Base-by-base conservation (phyloP, 2,888 invertebrate genomes). In the Lobophora halterata region DNA sequence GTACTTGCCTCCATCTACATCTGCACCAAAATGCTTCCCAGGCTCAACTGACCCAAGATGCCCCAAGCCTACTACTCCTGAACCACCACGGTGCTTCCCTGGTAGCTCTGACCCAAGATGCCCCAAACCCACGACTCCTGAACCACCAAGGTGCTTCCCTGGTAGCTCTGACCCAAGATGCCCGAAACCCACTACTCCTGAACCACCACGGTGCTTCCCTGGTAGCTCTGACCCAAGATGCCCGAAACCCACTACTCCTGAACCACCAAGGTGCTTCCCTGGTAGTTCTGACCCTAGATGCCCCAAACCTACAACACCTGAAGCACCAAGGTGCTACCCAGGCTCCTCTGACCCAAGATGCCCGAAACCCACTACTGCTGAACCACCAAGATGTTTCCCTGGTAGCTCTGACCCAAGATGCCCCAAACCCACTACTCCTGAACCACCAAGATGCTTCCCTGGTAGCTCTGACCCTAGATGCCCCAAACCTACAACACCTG, bases 371-470 rank as follows among this genome's bases (percentile, higher is more conserved):
- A 52, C 65, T 32, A 46, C 58, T 5, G 52, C 58, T 1, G 52
- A 14, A 0, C 46, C 56, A 3, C 64, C 51, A 0, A 42, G 40
- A 0, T 70, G 71, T 23, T 68, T 47, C 43, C 80, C 79, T 4
- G 79, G 79, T 12, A 69, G 62, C 4, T 54, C 41, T 1, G 74
- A 74, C 33, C 57, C 71, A 4, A 38, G 72, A 12, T 68, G 64
- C 24, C 59, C 71, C 0, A 43, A 46, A 16, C 64, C 70, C 1
- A 64, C 70, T 0, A 65, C 64, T 0, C 49, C 61, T 0, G 52
- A 39, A 0, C 61, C 57, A 38, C 59, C 76, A 36, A 44, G 51
- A 28, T 55, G 58, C 21, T 60, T 40, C 42, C 55, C 58, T 8
- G 55, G 55, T 6, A 46, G 34, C 5, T 51, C 38, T 1, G 73